A percentile compares a stretch with the other conserved stretches of the same genome.
These are phyloP conservation scores for Oxygymnocypris stewartii DNA, from an alignment of 2,113 vertebrate genomes.

Conservation along the genomic window DNA sequence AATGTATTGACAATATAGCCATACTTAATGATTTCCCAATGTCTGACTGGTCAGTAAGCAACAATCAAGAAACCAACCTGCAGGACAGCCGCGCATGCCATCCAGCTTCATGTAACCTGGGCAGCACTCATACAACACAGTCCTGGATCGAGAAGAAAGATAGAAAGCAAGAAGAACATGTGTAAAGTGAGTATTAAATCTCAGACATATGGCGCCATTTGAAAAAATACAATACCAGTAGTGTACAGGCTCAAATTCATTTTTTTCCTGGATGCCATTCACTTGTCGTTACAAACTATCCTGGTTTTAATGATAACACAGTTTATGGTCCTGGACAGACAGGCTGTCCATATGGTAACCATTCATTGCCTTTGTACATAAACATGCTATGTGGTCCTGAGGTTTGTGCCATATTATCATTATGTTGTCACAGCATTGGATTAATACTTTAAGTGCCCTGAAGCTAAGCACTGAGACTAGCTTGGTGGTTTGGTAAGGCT, in stretches of 20 bases:
- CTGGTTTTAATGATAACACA: conserved; percentile 44
- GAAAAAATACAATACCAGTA: conserved; percentile 2
- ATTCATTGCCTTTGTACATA: conserved; percentile 59
- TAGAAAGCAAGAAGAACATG: conserved; percentile 31
- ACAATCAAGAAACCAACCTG: conserved; percentile 77
- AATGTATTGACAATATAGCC: not conserved
- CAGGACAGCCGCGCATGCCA: conserved; percentile 86
- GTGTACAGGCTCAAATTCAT: not conserved
- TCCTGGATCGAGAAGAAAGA: conserved; percentile 69
- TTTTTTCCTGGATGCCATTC: conserved; percentile 38
- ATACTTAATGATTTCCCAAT: not conserved
- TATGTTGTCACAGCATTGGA: conserved; percentile 57
- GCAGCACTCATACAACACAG: conserved; percentile 93
- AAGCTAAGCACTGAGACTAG: conserved; percentile 56
- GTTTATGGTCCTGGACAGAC: conserved; percentile 31
- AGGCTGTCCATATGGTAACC: conserved; percentile 61
- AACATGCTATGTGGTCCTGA: conserved; percentile 59
- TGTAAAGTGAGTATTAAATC: not conserved
- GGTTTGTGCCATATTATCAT: conserved; percentile 43
- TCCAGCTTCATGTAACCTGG: conserved; percentile 95
- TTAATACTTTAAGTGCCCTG: conserved; percentile 53
- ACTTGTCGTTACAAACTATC: conserved; percentile 40
- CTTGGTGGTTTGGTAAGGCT: conserved; percentile 56
- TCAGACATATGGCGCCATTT: not conserved
- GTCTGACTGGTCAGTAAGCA: not conserved